Base-by-base conservation (phyloP, 2,113 vertebrate species). In the Xenopus laevis region DNA sequence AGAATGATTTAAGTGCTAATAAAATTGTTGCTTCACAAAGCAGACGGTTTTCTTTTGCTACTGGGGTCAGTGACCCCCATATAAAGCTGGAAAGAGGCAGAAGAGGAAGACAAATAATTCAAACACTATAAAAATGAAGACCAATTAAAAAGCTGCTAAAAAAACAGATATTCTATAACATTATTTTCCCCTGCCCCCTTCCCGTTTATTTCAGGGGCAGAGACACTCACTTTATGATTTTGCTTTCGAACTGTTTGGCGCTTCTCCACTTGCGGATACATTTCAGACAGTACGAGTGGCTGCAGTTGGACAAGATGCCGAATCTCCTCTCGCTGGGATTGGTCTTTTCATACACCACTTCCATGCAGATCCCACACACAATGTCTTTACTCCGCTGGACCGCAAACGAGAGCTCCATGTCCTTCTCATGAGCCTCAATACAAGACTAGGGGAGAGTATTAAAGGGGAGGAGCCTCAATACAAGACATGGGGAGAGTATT, bases 241-340 rank as follows among this genome's bases (percentile, higher is more conserved):
- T 99, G 96, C 96, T 99, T 85, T 99, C 96, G 77, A 99, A 98
- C 78, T 99, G 96, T 79, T 98, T 98, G 86, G 97, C 97, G 53
- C 97, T 97, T 85, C 97, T 94, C 97, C 97, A 99, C 89, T 96
- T 97, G 88, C 96, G 95, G 82, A 99, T 98, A 86, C 96, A 99
- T 87, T 97, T 98, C 77, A 99, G 93, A 81, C 97, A 99, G 91
- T 99, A 99, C 83, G 97, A 96, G 89, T 99, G 97, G 87, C 77
- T 93, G 89, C 97, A 99, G 92, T 97, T 99, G 91, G 96, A 98
- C 55, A 99, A 94, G 82, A 99, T 98, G 64, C 96, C 96, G 0
- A 99, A 98, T 55, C 96, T 95, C n/a, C 95, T 94, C 88, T 99
- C 97, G 0, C 94, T 94, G 2, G 95, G 95, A 83, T 95, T 98